Evolutionary conservation across 2,888 invertebrate genomes (phyloP).

Genomic region (Furcula furcula): DNA sequence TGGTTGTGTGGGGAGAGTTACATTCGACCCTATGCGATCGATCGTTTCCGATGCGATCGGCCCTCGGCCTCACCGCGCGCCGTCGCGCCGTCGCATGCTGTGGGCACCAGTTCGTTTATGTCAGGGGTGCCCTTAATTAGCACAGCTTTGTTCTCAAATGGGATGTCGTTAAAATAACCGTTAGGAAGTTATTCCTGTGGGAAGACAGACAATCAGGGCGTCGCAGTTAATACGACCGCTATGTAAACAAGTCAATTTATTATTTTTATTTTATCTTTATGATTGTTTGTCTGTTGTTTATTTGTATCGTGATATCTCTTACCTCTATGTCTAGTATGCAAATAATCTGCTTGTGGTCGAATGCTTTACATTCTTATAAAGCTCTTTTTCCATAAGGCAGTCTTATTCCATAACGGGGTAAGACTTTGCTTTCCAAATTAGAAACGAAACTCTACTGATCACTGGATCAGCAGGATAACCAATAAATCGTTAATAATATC

Average conservation of each 20-base stretch:
- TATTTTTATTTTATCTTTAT: too few relatives aligned
- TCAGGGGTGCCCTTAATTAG: slow-evolving; percentile 39
- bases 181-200: slow-evolving; percentile 30
- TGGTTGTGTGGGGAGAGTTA: slow-evolving; percentile 19
- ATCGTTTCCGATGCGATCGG: slow-evolving; percentile 14
- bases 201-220: slow-evolving; percentile 22
- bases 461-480: too few relatives aligned
- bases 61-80: slow-evolving; percentile 3
- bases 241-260: neutral
- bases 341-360: too few relatives aligned
- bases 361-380: too few relatives aligned
- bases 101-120: slow-evolving; percentile 20
- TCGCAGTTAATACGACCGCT: slow-evolving; percentile 5
- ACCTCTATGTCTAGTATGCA: too few relatives aligned
- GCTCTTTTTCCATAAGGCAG: too few relatives aligned
- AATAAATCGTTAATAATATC: too few relatives aligned
- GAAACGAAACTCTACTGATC: too few relatives aligned
- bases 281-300: too few relatives aligned
- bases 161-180: slow-evolving; percentile 42
- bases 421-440: too few relatives aligned
- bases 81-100: slow-evolving; percentile 12
- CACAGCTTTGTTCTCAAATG: slow-evolving; percentile 42
- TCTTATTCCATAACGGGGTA: too few relatives aligned
- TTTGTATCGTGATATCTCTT: too few relatives aligned
- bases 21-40: slow-evolving; percentile 25